Base-by-base conservation (phyloP, 1,140 invertebrate genomes). In the Caenorhabditis briggsae region DNA sequence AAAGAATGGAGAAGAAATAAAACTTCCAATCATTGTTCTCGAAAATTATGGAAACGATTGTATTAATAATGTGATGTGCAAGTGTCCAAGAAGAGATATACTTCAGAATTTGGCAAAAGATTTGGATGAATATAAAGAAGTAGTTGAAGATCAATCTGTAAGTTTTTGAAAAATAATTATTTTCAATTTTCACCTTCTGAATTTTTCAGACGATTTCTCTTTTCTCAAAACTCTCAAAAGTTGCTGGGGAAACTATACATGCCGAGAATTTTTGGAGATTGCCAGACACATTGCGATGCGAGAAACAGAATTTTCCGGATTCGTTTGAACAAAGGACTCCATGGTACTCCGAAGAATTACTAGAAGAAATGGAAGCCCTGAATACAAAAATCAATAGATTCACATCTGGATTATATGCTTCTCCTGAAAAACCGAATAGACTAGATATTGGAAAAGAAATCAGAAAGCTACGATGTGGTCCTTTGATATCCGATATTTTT, bases 61-160 rank as follows among this genome's bases (percentile, higher is more conserved):
- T 50, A 33, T 78, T 33, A 78, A 78, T 50, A 78, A 78, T 78
- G 70, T 78, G 1, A 78, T 78, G 70, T 78, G 70, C n/a, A 50
- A 78, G 14, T 78, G 70, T 33, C 18, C n/a, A 53, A 6, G 70
- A 53, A 78, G 70, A 23, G 46, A 53, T 23, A 8, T 25, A 18
- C 70, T 78, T 20, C 70, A 78, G 14, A 48, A 50, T 5, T 53
- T 78, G 70, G 70, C 70, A 12, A 48, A 25, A 41, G 46, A 78
- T 3, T 50, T 78, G n/a, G 70, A 78, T 23, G 70, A 78, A 41
- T 78, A 78, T 20, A 78, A 78, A 41, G n/a, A 78, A 20, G 20
- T 78, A 14, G 20, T 78, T 8, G 46, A 78, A 8, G n/a, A 78
- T 53, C n/a, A 46, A 1, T 12, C 18, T 41, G 70, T 78, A 3